Evolutionary conservation across 2,113 vertebrate species (phyloP), one percentile per base, ranked within the genome.

Genomic region (Mustelus asterias): DNA sequence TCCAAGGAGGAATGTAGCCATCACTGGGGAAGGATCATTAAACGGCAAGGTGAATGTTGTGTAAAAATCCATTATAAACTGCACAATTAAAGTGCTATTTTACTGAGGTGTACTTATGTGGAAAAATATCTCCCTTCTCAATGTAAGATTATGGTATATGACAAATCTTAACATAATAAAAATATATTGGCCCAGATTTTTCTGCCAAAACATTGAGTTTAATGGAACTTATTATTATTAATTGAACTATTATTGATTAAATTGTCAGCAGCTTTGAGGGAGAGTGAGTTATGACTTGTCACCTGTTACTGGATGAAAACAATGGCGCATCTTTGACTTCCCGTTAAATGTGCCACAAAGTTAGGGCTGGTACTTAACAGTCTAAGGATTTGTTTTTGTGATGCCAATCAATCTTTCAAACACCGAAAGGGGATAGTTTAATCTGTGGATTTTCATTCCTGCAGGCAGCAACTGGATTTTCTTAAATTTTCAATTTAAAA

Each of bases 1-100:
- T 96, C 97, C 58, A 97, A 97, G 95, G 98, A 98, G 96, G 98
- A 98, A 96, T 98, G 98, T 95, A 98, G 95, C 95, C 98, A 98
- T 95, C 98, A 98, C 96, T 98, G 97, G 95, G 98, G 98, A 6
- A 97, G 58, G 97, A 97, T 97, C 69, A 95, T 98, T 44, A 96
- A 97, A 80, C 97, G 97, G 3, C 98, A 96, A 98, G 98, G 98
- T 97, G 92, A 96, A 97, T 94, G 4, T n/a, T 89, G 11, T 60
- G 26, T 60, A 29, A 60, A 90, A 90, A 90, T 60, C 1, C 26
- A 90, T 60, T 60, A 90, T 16, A 33, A 16, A 60, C 54, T 60
- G 13, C 13, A 60, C 26, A 60, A 26, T 33, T 41, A 83, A 54
- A 88, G 11, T 89, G 41, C 44, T 48, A 2, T 26, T 29, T 13